Evolutionary conservation across 1,140 invertebrate genomes (phyloP).

Genomic region (Cylas formicarius): DNA sequence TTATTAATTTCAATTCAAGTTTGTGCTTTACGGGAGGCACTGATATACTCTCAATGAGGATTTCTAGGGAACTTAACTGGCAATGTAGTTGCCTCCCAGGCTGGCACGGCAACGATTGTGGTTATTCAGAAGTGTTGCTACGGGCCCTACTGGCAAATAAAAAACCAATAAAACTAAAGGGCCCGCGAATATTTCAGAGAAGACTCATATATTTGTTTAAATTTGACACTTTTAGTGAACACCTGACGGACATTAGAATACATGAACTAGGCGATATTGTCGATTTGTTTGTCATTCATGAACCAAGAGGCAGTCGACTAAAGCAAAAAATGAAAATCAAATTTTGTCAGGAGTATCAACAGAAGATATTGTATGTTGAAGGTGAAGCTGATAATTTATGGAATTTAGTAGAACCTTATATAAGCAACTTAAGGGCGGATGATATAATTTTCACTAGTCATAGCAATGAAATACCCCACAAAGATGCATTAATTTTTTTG

Average conservation of each 20-base stretch:
- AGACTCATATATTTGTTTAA: constrained; percentile 53
- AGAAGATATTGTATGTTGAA: constrained; percentile 54
- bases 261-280: constrained; percentile 53
- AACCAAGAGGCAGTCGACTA: constrained; percentile 39
- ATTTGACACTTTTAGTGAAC: constrained; percentile 49
- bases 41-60: constrained; percentile 43
- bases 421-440: constrained; percentile 49
- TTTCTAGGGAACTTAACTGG: constrained; percentile 33
- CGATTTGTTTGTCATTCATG: constrained; percentile 58
- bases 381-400: constrained; percentile 41
- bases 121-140: constrained; percentile 60
- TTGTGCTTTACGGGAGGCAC: constrained; percentile 49
- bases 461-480: constrained; percentile 53
- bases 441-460: constrained; percentile 56
- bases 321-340: constrained; percentile 34
- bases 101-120: constrained; percentile 59
- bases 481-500: constrained; percentile 54
- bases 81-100: constrained; percentile 51
- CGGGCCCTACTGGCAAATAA: constrained; percentile 53
- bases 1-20: constrained; percentile 46
- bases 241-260: constrained; percentile 52
- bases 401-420: constrained; percentile 40
- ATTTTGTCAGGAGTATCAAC: constrained; percentile 40
- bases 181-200: constrained; percentile 43
- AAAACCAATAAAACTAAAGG: constrained; percentile 44